Evolutionary conservation across 2,888 invertebrate species (phyloP), one percentile per base, ranked within the genome.

Genomic region (Escarpia spicata): DNA sequence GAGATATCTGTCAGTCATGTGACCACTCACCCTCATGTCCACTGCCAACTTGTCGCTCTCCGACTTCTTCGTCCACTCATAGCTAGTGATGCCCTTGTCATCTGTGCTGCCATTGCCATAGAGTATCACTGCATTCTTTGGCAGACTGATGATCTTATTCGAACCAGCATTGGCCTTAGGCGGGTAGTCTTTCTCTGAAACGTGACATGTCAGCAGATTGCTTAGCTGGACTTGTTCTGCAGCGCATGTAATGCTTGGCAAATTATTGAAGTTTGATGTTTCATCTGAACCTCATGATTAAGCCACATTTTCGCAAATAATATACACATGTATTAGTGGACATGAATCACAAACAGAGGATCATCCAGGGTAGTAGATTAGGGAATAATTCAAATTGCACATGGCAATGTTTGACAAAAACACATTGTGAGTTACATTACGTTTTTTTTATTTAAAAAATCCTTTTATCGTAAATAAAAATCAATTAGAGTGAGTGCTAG

Each of bases 91-190:
- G 94, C 98, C 98, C 95, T 98, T 98, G 96, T 99, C 99, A 95
- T 99, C 99, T 0, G 98, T 98, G 94, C 99, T 99, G 93, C 98
- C 97, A 95, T 98, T 99, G 6, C 99, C 99, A 96, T 98, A 98
- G 44, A 99, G 97, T 0, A 98, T 98, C 15, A 98, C 97, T 90
- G 97, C 97, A 95, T 98, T 98, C 96, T 98, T 98, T 0, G 99
- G 99, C 93, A 99, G 97, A 97, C 98, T 98, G 94, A 99, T 97
- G 93, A 99, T 98, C 90, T 98, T 98, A 95, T 99, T 98, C 95
- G 98, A 96, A 97, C 99, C 98, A 91, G 99, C 99, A 97, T 99
- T 99, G 0, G 99, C 99, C 96, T 98, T 98, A 0, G 99, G 99
- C 0, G 99, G 99, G 97, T 99, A 99, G 96, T 99, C 99, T 0